A percentile compares a stretch with the other conserved stretches of the same genome.
Conservation (phyloP, 2,888 invertebrate genomes). For the Lamproptera curius region DNA sequence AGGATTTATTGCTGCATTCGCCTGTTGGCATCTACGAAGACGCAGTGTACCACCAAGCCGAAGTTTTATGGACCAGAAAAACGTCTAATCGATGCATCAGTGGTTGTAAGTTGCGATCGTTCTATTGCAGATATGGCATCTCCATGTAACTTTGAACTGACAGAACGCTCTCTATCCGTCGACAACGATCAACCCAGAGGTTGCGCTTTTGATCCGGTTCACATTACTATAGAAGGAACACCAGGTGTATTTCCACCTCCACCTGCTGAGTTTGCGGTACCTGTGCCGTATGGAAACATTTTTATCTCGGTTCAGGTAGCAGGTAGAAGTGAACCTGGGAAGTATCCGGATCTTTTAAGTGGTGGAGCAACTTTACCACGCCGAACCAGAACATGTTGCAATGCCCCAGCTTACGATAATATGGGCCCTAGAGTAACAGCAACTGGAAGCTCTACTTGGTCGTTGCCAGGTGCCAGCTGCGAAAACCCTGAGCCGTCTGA, state of each 20-base stretch:
- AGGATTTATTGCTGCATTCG: conserved; percentile 75
- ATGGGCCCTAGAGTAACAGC: conserved; percentile 96
- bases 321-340: conserved; percentile 59
- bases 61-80: conserved; percentile 92
- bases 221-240: conserved; percentile 79
- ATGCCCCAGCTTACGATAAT: conserved; percentile 89
- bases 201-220: conserved; percentile 78
- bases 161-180: conserved; percentile 57
- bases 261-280: conserved; percentile 76
- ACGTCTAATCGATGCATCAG: conserved; percentile 88
- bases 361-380: conserved; percentile 71
- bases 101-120: conserved; percentile 80
- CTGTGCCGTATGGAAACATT: conserved; percentile 83
- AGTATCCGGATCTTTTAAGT: conserved; percentile 86
- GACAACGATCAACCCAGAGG: conserved; percentile 65
- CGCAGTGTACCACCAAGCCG: conserved; percentile 81
- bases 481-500: conserved; percentile 58
- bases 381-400: conserved; percentile 66
- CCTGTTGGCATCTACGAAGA: conserved; percentile 82
- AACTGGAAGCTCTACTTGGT: conserved; percentile 89
- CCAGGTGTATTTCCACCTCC: conserved; percentile 71
- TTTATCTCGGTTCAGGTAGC: conserved; percentile 92
- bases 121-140: conserved; percentile 82
- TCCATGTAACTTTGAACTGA: conserved; percentile 72
- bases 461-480: conserved; percentile 81